phyloP scores from a whole-genome alignment of 2,797 vertebrate genomes.

The Ataeniobius toweri region DNA sequence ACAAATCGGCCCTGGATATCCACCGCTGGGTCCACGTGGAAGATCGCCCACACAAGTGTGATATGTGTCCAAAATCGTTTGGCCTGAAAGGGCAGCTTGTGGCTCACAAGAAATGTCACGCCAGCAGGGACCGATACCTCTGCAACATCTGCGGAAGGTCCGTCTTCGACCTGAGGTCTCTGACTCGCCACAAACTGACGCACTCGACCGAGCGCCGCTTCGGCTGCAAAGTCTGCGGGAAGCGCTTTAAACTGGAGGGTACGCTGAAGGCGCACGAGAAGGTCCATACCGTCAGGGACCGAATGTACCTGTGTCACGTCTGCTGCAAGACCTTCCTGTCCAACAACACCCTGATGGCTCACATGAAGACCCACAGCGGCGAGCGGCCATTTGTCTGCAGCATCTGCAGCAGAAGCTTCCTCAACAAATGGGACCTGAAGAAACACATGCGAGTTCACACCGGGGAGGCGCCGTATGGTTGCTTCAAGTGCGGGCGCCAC shows the following conservation, averaged over 20 bases:
- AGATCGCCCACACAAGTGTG: constrained; percentile 44
- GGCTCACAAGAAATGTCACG: constrained; percentile 32
- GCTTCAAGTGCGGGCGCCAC: constrained; percentile 47
- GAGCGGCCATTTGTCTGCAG: constrained; percentile 35
- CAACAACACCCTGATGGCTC: background rate
- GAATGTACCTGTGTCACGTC: constrained; percentile 48
- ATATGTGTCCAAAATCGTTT: constrained; percentile 29
- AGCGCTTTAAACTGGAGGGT: constrained; percentile 29
- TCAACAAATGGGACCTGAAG: constrained; percentile 20
- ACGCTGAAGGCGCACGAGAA: constrained; percentile 43
- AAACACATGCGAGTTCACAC: constrained; percentile 43
- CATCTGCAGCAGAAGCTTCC: constrained; percentile 41
- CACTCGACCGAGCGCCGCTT: constrained; percentile 30
- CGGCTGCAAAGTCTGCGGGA: constrained; percentile 50
- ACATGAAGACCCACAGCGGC: constrained; percentile 40
- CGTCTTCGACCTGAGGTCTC: constrained; percentile 12
- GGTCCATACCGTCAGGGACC: constrained; percentile 39
- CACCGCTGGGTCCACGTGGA: constrained; percentile 47
- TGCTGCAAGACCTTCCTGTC: constrained; percentile 58
- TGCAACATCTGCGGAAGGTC: constrained; percentile 38
- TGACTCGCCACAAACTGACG: constrained; percentile 39
- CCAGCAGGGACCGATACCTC: background rate
- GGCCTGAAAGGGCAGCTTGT: constrained; percentile 19
- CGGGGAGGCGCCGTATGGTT: constrained; percentile 46
- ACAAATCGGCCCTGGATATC: background rate